phyloP scores from a whole-genome alignment of 2,113 vertebrate genomes.

The Bombycilla garrulus region DNA sequence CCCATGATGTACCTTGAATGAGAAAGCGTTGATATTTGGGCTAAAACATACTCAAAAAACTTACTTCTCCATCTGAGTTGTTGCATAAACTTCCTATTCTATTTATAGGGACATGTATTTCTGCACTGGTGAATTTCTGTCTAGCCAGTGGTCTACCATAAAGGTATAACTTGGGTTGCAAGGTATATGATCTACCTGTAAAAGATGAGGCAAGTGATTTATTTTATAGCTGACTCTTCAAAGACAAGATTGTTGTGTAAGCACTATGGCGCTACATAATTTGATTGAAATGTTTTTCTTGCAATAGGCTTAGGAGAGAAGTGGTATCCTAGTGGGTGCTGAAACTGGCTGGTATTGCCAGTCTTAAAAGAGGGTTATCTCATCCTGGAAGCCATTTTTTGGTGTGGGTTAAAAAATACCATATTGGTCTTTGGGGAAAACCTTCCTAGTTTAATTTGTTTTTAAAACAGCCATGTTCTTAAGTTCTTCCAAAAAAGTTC shows the following conservation, averaged over 20 bases:
- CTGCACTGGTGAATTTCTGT: neutral
- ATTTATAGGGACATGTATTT: neutral
- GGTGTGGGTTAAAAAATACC: neutral
- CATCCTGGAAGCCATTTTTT: neutral
- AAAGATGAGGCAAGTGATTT: neutral
- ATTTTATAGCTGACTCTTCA: neutral
- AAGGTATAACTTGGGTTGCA: neutral
- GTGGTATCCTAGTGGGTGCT: neutral
- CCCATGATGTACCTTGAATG: neutral
- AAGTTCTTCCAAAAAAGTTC: neutral
- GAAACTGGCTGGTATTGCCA: neutral
- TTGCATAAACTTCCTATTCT: neutral
- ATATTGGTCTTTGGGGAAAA: neutral
- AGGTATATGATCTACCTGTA: neutral
- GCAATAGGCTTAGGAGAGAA: neutral
- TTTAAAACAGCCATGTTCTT: neutral
- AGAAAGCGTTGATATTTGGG: neutral
- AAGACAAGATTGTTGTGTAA: neutral
- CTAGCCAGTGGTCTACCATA: neutral
- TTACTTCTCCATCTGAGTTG: neutral
- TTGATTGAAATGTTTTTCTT: neutral
- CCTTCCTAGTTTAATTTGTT: neutral
- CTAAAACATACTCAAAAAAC: neutral
- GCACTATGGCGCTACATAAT: fast-evolving
- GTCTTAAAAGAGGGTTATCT: neutral